Evolutionary conservation across 1,140 invertebrate genomes (phyloP), one percentile per base, ranked within the genome.

Genomic region (Hylaeus volcanicus): DNA sequence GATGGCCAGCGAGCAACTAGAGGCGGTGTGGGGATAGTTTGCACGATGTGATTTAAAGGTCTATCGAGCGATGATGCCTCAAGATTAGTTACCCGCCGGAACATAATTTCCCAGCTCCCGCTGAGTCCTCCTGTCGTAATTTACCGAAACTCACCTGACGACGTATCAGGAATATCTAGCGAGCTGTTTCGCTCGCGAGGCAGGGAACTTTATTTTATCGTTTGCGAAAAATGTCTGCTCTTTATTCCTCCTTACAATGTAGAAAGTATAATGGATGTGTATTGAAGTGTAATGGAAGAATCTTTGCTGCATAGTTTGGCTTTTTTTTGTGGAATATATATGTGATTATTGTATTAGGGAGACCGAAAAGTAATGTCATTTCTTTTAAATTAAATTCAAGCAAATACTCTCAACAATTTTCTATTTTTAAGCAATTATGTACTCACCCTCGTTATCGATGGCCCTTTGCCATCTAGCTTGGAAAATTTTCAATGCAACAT

Each of bases 41-140:
- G 74, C 73, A 80, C 79, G 56, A 74, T 70, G 86, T 89, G 88
- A 89, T 89, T 89, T 88, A 89, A 89, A 83, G 88, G 84, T 89
- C 82, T 88, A 89, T 89, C 81, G 80, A 82, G 85, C 86, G 86
- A 89, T 89, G 82, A 89, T 89, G 86, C 83, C 68, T 83, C 71
- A 82, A 88, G 84, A 89, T 89, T 88, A 89, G 80, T 89, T 88
- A 84, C 76, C 76, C 51, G 71, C 72, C 75, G 71, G 81, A 83
- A 87, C 81, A 87, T 87, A 85, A 88, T 89, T 88, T 88, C 80
- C 80, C 71, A 45, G 9, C 60, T 14, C 64, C 82, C 45, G 56
- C 73, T 65, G 72, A 70, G 61, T 68, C 82, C 61, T 61, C 69
- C 37, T 61, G 15, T 63, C 55, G 56, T 82, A 82, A 85, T 86